phyloP scores from a whole-genome alignment of 2,797 vertebrate genomes.

The Tiaroga cobitis region DNA sequence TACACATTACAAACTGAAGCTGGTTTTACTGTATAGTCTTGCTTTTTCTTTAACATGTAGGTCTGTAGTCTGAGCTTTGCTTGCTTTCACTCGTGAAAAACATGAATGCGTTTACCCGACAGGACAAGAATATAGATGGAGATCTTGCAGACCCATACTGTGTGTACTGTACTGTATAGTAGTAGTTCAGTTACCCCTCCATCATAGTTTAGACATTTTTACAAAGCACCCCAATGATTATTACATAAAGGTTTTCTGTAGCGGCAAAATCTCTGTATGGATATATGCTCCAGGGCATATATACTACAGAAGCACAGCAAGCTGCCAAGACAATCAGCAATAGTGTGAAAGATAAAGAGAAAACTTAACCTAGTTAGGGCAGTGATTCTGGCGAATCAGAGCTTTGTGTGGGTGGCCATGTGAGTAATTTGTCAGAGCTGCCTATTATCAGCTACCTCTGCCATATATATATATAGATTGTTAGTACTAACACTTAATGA shows the following conservation, averaged over 20 bases:
- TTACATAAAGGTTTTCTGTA: conserved; percentile 19
- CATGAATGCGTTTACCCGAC: neutral
- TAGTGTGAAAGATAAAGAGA: conserved; percentile 15
- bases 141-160: neutral
- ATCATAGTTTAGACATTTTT: neutral
- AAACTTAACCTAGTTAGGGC: conserved; percentile 53
- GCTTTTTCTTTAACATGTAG: neutral
- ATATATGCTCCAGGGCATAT: neutral
- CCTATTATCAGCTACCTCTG: conserved; percentile 14
- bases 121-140: neutral
- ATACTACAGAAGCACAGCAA: neutral
- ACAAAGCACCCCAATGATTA: conserved; percentile 13
- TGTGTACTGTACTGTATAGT: neutral
- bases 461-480: neutral
- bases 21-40: neutral
- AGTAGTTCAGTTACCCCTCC: neutral
- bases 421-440: conserved; percentile 52
- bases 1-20: neutral
- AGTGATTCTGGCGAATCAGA: conserved; percentile 65
- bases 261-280: neutral
- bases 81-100: neutral
- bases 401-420: conserved; percentile 64
- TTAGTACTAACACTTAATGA: conserved; percentile 56
- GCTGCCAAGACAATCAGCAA: conserved; percentile 15
- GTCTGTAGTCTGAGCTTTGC: neutral